Evolutionary conservation across 2,113 vertebrate species (phyloP).

Genomic region (Zosterops japonicus): DNA sequence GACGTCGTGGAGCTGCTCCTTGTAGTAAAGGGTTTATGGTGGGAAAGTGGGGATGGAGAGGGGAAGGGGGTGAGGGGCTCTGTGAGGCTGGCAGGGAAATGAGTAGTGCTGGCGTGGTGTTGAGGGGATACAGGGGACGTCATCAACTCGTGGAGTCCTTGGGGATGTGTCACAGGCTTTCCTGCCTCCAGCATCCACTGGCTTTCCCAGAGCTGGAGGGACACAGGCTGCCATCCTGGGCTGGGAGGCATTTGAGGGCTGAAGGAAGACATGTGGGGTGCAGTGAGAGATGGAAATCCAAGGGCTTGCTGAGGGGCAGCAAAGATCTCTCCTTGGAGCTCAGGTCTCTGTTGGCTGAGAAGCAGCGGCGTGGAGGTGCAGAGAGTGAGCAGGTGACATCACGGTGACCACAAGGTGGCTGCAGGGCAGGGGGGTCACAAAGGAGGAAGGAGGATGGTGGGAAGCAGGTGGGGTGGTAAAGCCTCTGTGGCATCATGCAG

Average conservation of each 20-base stretch:
- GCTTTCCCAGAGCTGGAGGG: background rate
- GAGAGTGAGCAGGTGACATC: accelerated
- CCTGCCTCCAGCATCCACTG: background rate
- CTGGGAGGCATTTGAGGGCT: background rate
- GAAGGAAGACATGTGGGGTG: background rate
- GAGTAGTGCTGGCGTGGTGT: background rate
- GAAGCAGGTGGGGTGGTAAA: background rate
- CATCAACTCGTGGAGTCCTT: accelerated
- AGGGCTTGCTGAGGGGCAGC: background rate
- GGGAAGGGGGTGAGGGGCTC: background rate
- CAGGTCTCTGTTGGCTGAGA: background rate
- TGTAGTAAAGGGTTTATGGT: background rate
- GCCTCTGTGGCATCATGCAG: background rate
- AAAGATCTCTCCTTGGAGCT: background rate
- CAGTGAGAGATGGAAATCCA: background rate
- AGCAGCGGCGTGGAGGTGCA: background rate
- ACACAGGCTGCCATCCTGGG: background rate
- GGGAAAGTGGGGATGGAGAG: background rate
- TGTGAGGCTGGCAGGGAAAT: background rate
- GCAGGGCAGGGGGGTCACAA: background rate
- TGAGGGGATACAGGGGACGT: background rate
- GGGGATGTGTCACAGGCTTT: accelerated
- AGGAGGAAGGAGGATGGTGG: background rate
- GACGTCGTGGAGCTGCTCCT: background rate
- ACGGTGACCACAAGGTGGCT: background rate